Percentiles rank a stretch among this genome's conserved stretches.
These are phyloP conservation scores for Tangara arthus DNA, from an alignment of 2,797 vertebrate genomes.

Conservation along the genomic window DNA sequence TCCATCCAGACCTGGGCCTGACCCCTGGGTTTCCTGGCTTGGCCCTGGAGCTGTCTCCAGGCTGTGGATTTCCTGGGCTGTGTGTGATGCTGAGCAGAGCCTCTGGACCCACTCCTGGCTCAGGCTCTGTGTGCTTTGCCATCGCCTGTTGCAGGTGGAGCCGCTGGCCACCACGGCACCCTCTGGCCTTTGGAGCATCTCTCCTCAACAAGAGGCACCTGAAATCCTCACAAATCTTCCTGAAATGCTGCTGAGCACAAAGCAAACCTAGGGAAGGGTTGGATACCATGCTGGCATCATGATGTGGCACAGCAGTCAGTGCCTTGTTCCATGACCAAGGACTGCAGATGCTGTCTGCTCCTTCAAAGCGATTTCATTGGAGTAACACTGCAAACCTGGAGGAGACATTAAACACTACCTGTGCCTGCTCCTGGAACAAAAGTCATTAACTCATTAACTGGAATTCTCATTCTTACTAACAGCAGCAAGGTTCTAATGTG, in stretches of 20 bases:
- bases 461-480: neutral
- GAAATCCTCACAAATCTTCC: neutral
- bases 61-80: neutral
- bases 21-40: neutral
- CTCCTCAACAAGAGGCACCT: neutral
- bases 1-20: neutral
- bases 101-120: neutral
- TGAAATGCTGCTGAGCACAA: neutral
- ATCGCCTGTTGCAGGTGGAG: accelerated
- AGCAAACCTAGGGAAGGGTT: neutral
- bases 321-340: neutral
- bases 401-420: neutral
- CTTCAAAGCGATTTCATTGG: neutral
- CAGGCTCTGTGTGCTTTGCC: neutral
- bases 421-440: neutral
- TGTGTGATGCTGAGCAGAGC: neutral
- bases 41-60: neutral
- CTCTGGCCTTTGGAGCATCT: accelerated
- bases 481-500: neutral
- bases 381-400: neutral
- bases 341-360: neutral
- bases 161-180: accelerated
- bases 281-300: neutral
- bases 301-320: neutral
- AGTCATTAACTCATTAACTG: neutral